Evolutionary conservation across 2,797 vertebrate genomes (phyloP).

Genomic region (Nyctibius grandis): DNA sequence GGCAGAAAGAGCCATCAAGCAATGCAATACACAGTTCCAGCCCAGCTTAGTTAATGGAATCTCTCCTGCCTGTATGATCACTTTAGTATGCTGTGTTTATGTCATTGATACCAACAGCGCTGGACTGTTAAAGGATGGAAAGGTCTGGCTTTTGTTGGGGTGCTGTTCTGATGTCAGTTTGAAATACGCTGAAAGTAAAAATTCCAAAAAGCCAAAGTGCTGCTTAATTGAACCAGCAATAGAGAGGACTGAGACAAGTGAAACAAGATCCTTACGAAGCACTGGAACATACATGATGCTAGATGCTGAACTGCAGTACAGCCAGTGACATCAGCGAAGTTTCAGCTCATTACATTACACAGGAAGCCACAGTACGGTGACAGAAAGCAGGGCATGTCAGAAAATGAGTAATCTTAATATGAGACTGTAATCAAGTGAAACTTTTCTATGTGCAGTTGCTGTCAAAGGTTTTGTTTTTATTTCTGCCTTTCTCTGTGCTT

Average conservation of each 20-base stretch:
- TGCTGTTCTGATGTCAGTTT: constrained; percentile 13
- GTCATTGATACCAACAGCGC: background rate
- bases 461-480: constrained; percentile 3
- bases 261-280: constrained; percentile 7
- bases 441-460: background rate
- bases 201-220: background rate
- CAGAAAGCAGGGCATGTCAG: constrained; percentile 31
- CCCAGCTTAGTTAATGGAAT: background rate
- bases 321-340: background rate
- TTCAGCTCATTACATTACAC: background rate
- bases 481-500: constrained; percentile 6
- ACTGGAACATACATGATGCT: background rate
- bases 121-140: background rate
- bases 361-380: background rate
- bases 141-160: constrained; percentile 31
- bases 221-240: background rate
- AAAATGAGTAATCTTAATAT: constrained; percentile 30
- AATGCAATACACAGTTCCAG: background rate
- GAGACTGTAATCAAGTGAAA: constrained; percentile 12
- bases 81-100: background rate
- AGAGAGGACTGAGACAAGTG: background rate
- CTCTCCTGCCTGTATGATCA: background rate
- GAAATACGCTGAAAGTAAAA: constrained; percentile 28
- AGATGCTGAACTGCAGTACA: background rate
- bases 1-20: background rate